Evolutionary conservation across 2,888 invertebrate species (phyloP), one percentile per base, ranked within the genome.

Genomic region (Pyrochroa serraticornis): DNA sequence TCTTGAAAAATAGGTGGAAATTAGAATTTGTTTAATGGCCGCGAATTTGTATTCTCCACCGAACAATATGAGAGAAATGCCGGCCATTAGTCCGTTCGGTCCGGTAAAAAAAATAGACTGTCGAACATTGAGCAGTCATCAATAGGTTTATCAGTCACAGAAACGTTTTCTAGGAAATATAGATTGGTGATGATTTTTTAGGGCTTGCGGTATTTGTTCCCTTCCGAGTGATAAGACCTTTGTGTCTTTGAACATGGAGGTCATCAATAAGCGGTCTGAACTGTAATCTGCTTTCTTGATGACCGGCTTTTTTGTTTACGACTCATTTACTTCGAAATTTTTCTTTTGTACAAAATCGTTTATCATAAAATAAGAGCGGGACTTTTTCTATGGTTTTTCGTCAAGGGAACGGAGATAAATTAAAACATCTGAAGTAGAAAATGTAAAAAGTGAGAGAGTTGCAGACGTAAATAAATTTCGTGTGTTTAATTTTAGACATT

Each of bases 151-250:
- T 78, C 75, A 76, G 75, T 77, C 77, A 77, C 74, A 58, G 68
- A 68, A 74, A 73, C 74, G 71, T 70, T 71, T 73, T 67, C 61
- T 37, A 47, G 67, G 67, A 67, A 74, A 72, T 71, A 75, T 75
- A 73, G 74, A 76, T 75, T 71, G 75, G 70, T 64, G 74, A 75
- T 77, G 72, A 77, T 79, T 77, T 79, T 63, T 77, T 77, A 72
- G 70, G 72, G 69, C 67, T 66, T 63, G 68, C 64, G 68, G 72
- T 75, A 77, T 77, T 77, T 77, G 75, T 76, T 77, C 75, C 73
- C 70, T 75, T 75, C 74, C 74, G 64, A 73, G 72, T 76, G 78
- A 78, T 78, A 78, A 78, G 77, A 76, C 77, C 75, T 77, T 77
- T 77, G 77, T 77, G 77, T 77, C 76, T 76, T 73, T 75, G 74